phyloP scores from a whole-genome alignment of 2,797 vertebrate species.

The Onychomys leucogaster region DNA sequence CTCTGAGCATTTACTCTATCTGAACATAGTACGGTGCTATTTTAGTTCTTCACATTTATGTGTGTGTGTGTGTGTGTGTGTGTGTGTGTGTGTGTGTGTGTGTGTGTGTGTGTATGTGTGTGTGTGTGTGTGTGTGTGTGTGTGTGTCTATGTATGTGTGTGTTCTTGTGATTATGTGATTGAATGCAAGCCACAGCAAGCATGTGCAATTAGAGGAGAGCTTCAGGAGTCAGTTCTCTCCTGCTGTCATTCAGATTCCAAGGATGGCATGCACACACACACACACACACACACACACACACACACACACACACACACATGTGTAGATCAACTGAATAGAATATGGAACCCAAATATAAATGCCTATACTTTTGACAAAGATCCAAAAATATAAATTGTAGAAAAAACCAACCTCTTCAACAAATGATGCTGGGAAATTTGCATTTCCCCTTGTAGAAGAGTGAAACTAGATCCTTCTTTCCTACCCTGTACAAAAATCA shows the following conservation, averaged over 20 bases:
- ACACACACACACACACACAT: background rate
- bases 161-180: background rate
- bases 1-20: background rate
- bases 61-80: background rate
- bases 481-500: background rate
- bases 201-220: background rate
- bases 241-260: background rate
- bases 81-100: background rate
- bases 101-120: background rate
- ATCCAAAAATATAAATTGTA: background rate
- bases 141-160: too few species aligned
- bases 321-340: background rate
- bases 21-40: background rate
- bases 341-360: background rate
- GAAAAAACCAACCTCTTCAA: background rate
- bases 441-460: background rate
- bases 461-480: background rate
- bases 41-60: background rate
- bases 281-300: background rate
- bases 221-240: background rate
- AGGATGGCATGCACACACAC: background rate
- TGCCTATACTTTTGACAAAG: background rate
- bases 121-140: too few species aligned
- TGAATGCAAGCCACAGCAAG: background rate
- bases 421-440: background rate